A percentile compares a stretch with the other conserved stretches of the same genome.
Evolutionary conservation across 2,797 vertebrate genomes (phyloP).

Genomic region (Gouania willdenowi): DNA sequence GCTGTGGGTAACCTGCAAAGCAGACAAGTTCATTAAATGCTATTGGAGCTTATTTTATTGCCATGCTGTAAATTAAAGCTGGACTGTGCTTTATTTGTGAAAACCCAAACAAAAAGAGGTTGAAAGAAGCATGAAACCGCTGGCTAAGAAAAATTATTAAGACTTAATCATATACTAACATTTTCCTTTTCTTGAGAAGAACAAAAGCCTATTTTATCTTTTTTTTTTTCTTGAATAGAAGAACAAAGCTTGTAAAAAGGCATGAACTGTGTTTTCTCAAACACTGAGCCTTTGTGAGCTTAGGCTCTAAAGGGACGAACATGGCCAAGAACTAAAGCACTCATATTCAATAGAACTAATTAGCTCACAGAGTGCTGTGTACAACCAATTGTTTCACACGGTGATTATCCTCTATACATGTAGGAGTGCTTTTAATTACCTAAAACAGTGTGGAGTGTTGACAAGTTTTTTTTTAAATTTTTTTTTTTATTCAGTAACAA

Average conservation of each 20-base stretch:
- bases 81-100: slow-evolving; percentile 23
- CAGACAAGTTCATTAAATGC: no score
- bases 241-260: slow-evolving; percentile 23
- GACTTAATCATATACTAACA: slow-evolving; percentile 27
- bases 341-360: slow-evolving; percentile 37
- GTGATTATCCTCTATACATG: slow-evolving; percentile 11
- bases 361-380: slow-evolving; percentile 19
- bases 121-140: slow-evolving; percentile 35
- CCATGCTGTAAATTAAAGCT: no score
- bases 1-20: no score
- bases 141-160: slow-evolving; percentile 11
- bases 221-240: slow-evolving; percentile 30
- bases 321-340: slow-evolving; percentile 20
- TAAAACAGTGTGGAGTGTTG: not conserved
- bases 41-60: no score
- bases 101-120: no score
- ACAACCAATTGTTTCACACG: slow-evolving; percentile 35
- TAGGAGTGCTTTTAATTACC: slow-evolving; percentile 10
- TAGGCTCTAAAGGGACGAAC: slow-evolving; percentile 23
- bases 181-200: slow-evolving; percentile 66
- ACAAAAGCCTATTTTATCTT: slow-evolving; percentile 39
- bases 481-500: no score
- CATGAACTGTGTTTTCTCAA: slow-evolving; percentile 12
- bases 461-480: no score
- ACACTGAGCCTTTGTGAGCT: slow-evolving; percentile 9